Evolutionary conservation across 2,113 vertebrate species (phyloP).

Genomic region (Balaeniceps rex): DNA sequence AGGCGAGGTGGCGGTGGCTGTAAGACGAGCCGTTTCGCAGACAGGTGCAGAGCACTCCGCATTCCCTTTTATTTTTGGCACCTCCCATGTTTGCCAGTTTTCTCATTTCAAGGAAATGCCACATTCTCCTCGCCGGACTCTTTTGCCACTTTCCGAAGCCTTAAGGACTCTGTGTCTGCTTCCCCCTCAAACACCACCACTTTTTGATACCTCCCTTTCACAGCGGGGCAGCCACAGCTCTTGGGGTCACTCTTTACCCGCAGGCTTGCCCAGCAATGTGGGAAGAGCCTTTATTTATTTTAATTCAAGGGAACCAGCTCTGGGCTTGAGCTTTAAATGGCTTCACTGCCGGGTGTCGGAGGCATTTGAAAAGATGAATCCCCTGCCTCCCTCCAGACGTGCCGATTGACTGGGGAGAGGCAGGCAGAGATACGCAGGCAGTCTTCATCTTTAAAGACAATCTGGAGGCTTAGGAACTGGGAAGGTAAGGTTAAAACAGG

Average conservation of each 20-base stretch:
- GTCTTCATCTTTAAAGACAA: neutral
- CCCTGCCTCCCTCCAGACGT: neutral
- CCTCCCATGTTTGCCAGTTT: neutral
- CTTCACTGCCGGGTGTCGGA: neutral
- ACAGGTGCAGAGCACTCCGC: neutral
- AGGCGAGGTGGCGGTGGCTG: neutral
- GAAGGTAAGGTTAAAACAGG: neutral
- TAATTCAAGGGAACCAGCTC: neutral
- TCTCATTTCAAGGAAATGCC: neutral
- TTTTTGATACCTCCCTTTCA: neutral
- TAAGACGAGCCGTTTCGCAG: neutral
- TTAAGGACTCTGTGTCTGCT: neutral
- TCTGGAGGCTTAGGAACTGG: neutral
- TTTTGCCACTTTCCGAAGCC: neutral
- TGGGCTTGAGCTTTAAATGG: neutral
- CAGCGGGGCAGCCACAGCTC: neutral
- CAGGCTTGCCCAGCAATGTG: neutral
- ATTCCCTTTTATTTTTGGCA: neutral
- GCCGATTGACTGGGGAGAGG: neutral
- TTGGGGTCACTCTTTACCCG: neutral
- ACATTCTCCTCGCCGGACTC: neutral
- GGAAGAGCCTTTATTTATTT: neutral
- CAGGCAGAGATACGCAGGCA: neutral
- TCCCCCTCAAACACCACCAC: neutral
- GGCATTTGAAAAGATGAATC: neutral